phyloP scores from a whole-genome alignment of 2,113 vertebrate genomes.

The Eretmochelys imbricata region DNA sequence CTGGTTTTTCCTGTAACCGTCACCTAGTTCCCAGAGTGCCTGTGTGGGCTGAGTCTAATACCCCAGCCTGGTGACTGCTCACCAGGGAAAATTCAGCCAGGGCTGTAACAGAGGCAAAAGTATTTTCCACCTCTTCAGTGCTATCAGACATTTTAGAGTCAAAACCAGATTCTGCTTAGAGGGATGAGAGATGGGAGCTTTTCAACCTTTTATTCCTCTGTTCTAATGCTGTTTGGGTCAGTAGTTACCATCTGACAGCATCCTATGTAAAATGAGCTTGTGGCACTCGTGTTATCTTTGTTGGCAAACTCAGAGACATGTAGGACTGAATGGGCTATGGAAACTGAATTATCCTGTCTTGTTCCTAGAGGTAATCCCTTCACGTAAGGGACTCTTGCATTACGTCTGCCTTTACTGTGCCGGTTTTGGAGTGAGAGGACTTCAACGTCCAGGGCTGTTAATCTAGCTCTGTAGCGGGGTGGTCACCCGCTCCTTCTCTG shows the following conservation, averaged over 20 bases:
- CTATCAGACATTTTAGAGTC: not conserved
- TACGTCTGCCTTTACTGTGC: not conserved
- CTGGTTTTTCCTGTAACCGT: not conserved
- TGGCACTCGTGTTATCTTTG: not conserved
- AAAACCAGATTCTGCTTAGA: not conserved
- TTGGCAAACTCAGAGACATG: not conserved
- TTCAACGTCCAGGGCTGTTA: not conserved
- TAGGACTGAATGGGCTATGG: not conserved
- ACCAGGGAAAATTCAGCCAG: not conserved
- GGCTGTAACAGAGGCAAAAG: not conserved
- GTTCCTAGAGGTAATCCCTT: not conserved
- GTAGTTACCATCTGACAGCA: not conserved
- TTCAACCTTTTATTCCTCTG: not conserved
- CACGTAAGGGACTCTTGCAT: not conserved
- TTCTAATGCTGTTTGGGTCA: not conserved
- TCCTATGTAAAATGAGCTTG: not conserved
- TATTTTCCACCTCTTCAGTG: not conserved
- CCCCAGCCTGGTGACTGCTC: not conserved
- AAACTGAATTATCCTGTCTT: not conserved
- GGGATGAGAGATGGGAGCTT: not conserved
- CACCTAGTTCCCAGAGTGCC: not conserved
- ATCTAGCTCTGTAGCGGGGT: not conserved
- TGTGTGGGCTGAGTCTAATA: not conserved
- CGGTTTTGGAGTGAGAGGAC: not conserved
- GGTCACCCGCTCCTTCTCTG: too few species aligned